Conservation (phyloP, 2,797 vertebrate species). For the Numenius phaeopus region DNA sequence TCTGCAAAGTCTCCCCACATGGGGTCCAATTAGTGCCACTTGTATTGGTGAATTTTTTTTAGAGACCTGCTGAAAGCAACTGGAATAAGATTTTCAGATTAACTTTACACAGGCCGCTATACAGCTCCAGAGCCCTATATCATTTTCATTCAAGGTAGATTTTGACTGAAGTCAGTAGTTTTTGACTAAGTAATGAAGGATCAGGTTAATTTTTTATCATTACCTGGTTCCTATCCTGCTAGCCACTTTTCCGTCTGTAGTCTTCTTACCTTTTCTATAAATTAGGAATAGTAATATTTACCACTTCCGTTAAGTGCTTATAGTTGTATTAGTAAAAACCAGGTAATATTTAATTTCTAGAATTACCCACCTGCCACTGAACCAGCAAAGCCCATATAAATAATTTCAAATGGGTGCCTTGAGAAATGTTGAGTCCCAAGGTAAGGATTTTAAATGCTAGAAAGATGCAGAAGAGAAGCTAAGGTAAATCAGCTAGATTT, state of each 20-base stretch:
- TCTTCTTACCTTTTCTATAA: conserved; percentile 36
- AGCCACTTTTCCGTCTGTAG: not conserved
- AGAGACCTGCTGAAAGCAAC: conserved; percentile 41
- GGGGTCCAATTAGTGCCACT: conserved; percentile 49
- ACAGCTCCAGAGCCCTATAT: not conserved
- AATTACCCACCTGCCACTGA: conserved; percentile 28
- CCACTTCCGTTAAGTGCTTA: conserved; percentile 30
- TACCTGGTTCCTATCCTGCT: not conserved
- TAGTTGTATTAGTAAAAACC: not conserved
- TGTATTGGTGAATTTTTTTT: conserved; percentile 6
- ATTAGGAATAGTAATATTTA: conserved; percentile 23
- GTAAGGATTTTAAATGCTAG: conserved; percentile 32
- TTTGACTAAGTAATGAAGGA: conserved; percentile 23
- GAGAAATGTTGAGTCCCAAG: conserved; percentile 27
- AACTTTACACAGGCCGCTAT: not conserved
- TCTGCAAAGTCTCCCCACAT: not conserved
- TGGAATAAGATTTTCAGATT: conserved; percentile 15
- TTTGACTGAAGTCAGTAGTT: conserved; percentile 1
- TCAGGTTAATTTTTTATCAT: not conserved
- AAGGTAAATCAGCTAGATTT: not conserved
- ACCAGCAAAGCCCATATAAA: conserved; percentile 29
- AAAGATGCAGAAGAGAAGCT: conserved; percentile 16
- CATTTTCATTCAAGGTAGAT: conserved; percentile 10
- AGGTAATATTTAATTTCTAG: conserved; percentile 39
- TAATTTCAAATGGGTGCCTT: conserved; percentile 45